A percentile compares a stretch with the other conserved stretches of the same genome.
These are phyloP conservation scores for Anthonomus grandis DNA, from an alignment of 1,140 invertebrate species.

Conservation along the genomic window DNA sequence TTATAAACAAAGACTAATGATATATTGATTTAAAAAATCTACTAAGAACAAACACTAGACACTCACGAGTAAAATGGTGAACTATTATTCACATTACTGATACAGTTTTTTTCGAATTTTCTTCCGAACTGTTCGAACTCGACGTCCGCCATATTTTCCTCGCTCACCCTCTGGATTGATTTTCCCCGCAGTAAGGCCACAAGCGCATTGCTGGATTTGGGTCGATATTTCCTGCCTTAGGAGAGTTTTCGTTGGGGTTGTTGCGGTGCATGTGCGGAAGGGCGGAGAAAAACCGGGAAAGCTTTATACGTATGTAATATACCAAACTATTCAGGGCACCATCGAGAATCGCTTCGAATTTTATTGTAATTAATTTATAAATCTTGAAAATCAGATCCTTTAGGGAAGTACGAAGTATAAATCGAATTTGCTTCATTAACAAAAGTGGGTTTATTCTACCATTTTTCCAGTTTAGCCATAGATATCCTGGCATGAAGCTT, in stretches of 20 bases:
- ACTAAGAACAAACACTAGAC: too few relatives aligned
- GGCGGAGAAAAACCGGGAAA: too few relatives aligned
- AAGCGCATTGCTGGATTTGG: neutral
- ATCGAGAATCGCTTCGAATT: too few relatives aligned
- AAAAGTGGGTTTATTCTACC: too few relatives aligned
- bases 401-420: too few relatives aligned
- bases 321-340: too few relatives aligned
- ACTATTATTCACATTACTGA: constrained; percentile 69
- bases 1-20: neutral
- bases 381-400: too few relatives aligned
- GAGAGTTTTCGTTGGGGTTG: neutral
- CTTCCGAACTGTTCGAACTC: constrained; percentile 86
- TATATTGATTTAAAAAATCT: neutral
- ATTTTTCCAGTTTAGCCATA: too few relatives aligned
- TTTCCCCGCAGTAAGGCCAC: constrained; percentile 5
- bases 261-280: neutral
- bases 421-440: too few relatives aligned
- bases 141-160: constrained; percentile 75
- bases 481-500: too few relatives aligned
- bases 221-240: constrained; percentile 6
- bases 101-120: constrained; percentile 76
- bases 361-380: too few relatives aligned
- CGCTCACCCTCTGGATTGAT: constrained; percentile 11
- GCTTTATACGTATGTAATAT: too few relatives aligned
- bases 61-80: constrained; percentile 70